Base-by-base conservation (phyloP, 2,113 vertebrate species). In the Gobius niger region DNA sequence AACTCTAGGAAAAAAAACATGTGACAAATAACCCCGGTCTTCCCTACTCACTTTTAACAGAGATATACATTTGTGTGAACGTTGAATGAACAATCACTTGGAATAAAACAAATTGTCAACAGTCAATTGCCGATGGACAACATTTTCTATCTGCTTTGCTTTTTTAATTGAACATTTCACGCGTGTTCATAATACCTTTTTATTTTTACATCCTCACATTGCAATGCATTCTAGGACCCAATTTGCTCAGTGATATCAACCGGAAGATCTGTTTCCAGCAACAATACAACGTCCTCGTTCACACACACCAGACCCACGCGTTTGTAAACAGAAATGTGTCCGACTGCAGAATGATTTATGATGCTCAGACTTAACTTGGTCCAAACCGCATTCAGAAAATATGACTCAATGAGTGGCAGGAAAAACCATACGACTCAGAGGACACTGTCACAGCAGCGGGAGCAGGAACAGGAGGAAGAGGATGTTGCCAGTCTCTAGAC, bases 391-490 rank as follows among this genome's bases (percentile, higher is more conserved):
- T 59, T 54, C 71, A 70, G 19, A 72, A 67, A 40, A 40, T 11
- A 13, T 81, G 80, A 82, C 49, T 82, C 83, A 76, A 67, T 46
- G 34, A 73, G 44, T 54, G 60, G 77, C 67, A 76, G 80, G 81
- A 80, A 85, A 65, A 71, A 63, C 52, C 15, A 15, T 10, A 47
- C 65, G 53, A 60, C 47, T 77, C 73, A 84, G 61, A 75, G 82
- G 81, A 82, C 76, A 63, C 46, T 67, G 84, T 73, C 62, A 0
- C 50, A 72, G 15, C 19, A 74, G 24, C 24, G 40, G 70, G 62
- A 66, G 84, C 80, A 81, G 82, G 63, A 63, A 13, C 18, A 34
- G 16, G 61, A 76, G 85, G 87, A 85, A 85, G 73, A 82, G 87
- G 85, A 85, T 81, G 85, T 77, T 76, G 46, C 46, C 54, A 56